Conservation (phyloP, 2,113 vertebrate species). For the Notarius quadriscutis region DNA sequence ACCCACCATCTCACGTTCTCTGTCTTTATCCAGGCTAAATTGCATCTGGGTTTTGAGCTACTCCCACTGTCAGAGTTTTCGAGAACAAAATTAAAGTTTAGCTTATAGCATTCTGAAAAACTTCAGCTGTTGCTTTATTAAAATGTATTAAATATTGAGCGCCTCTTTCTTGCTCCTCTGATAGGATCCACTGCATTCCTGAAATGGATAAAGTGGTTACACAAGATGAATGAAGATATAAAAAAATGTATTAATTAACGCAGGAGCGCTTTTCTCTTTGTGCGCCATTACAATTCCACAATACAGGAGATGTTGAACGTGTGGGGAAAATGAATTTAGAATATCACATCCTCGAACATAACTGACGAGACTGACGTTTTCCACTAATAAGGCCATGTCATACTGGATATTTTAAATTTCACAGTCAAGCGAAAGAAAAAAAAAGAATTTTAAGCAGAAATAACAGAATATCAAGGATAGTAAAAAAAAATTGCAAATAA, state of each 20-base stretch:
- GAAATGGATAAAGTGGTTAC: neutral
- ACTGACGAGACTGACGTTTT: neutral
- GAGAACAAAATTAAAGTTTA: constrained; percentile 10
- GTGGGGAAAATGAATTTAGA: neutral
- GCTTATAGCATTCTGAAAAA: constrained; percentile 22
- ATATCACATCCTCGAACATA: neutral
- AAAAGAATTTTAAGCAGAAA: neutral
- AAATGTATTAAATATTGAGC: neutral
- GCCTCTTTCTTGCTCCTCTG: neutral
- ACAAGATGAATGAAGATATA: neutral
- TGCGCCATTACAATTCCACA: neutral
- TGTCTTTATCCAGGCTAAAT: neutral
- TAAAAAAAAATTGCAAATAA: too few relatives aligned
- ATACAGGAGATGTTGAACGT: neutral
- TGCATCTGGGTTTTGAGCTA: constrained; percentile 18
- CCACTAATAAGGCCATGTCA: neutral
- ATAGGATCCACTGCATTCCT: neutral
- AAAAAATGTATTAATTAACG: neutral
- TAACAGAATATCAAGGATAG: neutral
- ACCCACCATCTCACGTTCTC: neutral
- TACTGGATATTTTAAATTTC: neutral
- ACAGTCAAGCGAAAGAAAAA: neutral
- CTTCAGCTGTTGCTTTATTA: constrained; percentile 17
- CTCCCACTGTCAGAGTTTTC: neutral
- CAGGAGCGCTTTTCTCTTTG: neutral